These are phyloP conservation scores for Platysternon megacephalum DNA, from an alignment of 2,113 vertebrate genomes.

Conservation along the genomic window DNA sequence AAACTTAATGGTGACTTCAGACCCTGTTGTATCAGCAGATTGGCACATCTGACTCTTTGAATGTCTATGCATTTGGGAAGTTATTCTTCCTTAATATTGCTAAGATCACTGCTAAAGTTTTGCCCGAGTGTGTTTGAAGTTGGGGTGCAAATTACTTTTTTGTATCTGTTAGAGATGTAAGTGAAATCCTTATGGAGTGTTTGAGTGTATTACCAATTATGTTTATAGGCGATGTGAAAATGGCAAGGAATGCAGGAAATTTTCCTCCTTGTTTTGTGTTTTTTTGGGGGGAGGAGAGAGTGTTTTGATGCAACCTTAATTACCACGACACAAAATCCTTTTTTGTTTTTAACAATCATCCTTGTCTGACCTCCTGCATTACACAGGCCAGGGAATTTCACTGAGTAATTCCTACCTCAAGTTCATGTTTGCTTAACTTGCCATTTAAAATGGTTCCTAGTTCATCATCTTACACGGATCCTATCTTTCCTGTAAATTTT, in stretches of 20 bases:
- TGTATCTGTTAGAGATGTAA: neutral
- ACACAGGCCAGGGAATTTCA: too few relatives aligned
- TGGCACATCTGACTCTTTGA: too few relatives aligned
- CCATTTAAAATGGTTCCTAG: neutral
- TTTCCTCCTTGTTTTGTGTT: neutral
- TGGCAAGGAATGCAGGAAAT: neutral
- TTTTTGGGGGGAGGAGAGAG: neutral
- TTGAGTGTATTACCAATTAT: neutral
- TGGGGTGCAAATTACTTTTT: too few relatives aligned
- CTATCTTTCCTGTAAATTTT: neutral
- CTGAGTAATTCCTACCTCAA: too few relatives aligned
- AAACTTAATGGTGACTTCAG: neutral
- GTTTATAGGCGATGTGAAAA: neutral
- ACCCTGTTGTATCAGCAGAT: neutral
- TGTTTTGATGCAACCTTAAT: neutral
- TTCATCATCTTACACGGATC: neutral
- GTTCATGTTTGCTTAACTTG: neutral
- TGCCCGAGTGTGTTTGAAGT: too few relatives aligned
- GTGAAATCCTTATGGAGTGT: neutral
- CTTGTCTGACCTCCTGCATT: neutral
- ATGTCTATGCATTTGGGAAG: too few relatives aligned
- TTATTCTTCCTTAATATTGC: too few relatives aligned
- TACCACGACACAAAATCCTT: too few relatives aligned
- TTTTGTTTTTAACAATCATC: too few relatives aligned
- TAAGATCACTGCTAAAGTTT: too few relatives aligned